Evolutionary conservation across 23 tunicate species (phyloP).

Genomic region (Aplidium turbinatum): DNA sequence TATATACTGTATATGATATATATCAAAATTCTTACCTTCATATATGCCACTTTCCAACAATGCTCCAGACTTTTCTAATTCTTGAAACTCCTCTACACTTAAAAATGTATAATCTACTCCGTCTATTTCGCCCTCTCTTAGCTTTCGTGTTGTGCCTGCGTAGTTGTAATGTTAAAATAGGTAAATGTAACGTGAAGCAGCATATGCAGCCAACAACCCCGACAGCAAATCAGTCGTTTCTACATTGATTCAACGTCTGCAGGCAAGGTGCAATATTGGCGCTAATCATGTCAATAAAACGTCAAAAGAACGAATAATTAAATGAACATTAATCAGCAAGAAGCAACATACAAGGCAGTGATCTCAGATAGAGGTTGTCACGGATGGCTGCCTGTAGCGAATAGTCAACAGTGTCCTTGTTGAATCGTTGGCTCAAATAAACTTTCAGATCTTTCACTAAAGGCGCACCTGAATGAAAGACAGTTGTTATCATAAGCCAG

Average conservation of each 20-base stretch:
- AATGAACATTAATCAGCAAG: no score
- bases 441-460: constrained; percentile 79
- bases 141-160: constrained; percentile 80
- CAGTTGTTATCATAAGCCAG: no score
- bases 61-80: constrained; percentile 85
- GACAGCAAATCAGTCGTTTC: no score
- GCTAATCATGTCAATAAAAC: no score
- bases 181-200: no score
- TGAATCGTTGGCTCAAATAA: constrained; percentile 79
- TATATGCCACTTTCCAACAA: constrained; percentile 83
- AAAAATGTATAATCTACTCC: constrained; percentile 92
- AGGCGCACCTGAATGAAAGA: constrained; percentile 58
- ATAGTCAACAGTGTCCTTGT: constrained; percentile 80
- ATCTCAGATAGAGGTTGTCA: constrained; percentile 87
- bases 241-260: no score
- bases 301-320: no score
- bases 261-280: no score
- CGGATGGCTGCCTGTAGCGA: constrained; percentile 86
- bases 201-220: no score
- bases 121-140: constrained; percentile 80
- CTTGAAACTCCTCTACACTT: constrained; percentile 76
- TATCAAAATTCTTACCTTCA: constrained; percentile 54
- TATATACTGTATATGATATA: no score
- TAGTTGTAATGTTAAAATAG: no score
- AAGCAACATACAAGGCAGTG: constrained; percentile 81